These are phyloP conservation scores for Anticlea derivata DNA, from an alignment of 2,888 invertebrate species.

Conservation along the genomic window DNA sequence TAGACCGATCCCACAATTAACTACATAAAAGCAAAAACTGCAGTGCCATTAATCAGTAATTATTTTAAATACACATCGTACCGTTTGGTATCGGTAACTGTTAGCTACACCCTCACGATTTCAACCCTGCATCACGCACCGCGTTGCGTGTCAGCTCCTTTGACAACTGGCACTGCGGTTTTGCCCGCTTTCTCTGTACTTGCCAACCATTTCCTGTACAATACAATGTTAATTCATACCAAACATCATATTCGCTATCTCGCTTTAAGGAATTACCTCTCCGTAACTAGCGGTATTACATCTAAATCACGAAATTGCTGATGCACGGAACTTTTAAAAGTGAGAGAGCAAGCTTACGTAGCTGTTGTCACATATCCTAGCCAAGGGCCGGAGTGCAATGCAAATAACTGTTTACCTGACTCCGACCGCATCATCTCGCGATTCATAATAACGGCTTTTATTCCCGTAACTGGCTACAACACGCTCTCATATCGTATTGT, in stretches of 20 bases:
- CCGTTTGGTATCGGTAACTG: conserved; percentile 36
- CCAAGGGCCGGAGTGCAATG: conserved; percentile 67
- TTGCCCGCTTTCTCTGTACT: conserved; percentile 28
- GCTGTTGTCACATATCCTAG: conserved; percentile 72
- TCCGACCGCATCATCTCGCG: conserved; percentile 49
- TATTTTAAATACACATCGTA: conserved; percentile 37
- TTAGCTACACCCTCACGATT: conserved; percentile 37
- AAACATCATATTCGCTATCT: too few relatives aligned
- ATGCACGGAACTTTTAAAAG: background rate
- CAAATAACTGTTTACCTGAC: conserved; percentile 74
- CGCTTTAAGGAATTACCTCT: background rate
- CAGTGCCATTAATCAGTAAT: conserved; percentile 34
- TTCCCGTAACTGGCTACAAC: conserved; percentile 75
- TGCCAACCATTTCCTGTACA: background rate
- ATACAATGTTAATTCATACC: conserved; percentile 1
- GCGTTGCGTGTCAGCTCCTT: conserved; percentile 34
- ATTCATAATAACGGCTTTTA: conserved; percentile 77
- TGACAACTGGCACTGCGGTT: conserved; percentile 33
- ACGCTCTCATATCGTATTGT: conserved; percentile 77
- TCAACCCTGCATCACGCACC: conserved; percentile 36
- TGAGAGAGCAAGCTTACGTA: conserved; percentile 49
- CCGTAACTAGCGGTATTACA: conserved; percentile 7
- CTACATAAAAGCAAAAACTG: conserved; percentile 17
- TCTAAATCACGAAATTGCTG: conserved; percentile 3
- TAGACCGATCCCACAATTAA: conserved; percentile 18